These are phyloP conservation scores for Sminthurides aquaticus DNA, from an alignment of 2,888 invertebrate species.

Conservation along the genomic window DNA sequence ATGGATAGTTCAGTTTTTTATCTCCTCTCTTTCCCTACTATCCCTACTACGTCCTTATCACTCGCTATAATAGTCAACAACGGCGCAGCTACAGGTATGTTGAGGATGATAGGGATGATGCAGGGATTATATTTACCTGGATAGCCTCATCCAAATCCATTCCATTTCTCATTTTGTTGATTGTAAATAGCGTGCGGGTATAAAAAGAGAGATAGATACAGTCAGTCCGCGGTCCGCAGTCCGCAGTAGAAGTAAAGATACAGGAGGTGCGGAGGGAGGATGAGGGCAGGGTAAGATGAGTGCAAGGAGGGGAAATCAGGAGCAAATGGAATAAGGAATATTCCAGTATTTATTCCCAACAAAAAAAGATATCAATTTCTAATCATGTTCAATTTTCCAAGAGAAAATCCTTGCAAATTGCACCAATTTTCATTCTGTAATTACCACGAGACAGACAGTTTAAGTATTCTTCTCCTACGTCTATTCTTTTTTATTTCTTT, in stretches of 20 bases:
- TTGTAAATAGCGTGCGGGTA: not conserved
- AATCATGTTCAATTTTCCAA: not conserved
- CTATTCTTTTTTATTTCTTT: not conserved
- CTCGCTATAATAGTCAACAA: too few species aligned
- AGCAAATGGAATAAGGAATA: too few species aligned
- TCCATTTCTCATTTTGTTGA: not conserved
- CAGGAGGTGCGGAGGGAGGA: too few species aligned
- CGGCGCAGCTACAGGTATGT: not conserved
- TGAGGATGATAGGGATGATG: not conserved
- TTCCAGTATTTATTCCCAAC: not conserved
- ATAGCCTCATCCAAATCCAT: too few species aligned
- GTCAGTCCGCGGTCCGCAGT: not conserved
- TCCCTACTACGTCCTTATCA: not conserved
- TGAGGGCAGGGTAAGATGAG: too few species aligned
- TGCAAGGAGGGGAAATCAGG: too few species aligned
- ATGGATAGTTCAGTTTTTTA: constrained; percentile 6
- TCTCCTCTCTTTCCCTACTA: not conserved
- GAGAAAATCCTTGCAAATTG: not conserved
- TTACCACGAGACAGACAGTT: not conserved
- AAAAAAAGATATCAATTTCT: not conserved
- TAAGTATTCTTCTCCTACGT: not conserved
- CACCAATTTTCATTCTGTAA: not conserved
- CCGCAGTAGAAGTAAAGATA: not conserved
- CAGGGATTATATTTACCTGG: too few species aligned
- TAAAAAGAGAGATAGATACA: too few species aligned